Base-by-base conservation (phyloP, 2,113 vertebrate species). In the Taxidea taxus region DNA sequence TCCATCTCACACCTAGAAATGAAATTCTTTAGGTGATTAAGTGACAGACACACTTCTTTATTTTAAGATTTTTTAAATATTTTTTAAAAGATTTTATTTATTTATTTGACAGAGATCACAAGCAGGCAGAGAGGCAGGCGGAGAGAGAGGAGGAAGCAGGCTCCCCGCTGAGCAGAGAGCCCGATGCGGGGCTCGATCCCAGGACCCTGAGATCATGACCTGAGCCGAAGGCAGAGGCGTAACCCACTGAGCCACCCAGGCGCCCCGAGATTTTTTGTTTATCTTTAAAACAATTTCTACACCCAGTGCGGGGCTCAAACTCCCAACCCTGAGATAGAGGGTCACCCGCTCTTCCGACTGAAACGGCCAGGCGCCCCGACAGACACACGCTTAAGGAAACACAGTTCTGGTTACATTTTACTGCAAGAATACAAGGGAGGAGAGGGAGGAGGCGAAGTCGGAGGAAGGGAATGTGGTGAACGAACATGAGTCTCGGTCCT, bases 401-500 rank as follows among this genome's bases (percentile, higher is more conserved):
- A 27, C 13, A 64, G 15, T 95, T 82, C 23, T 27, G 15, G 31
- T 88, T 54, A 44, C 80, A 44, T 56, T 72, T 60, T 20, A n/a
- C 34, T 47, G 4, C 6, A 27, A 81, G 8, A 64, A 16, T 44
- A 11, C 6, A 1, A 34, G 78, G 27, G 8, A 49, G 44, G 25
- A 74, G 39, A 2, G n/a, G 54, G 47, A 86, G 39, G 4, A n/a
- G 18, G 51, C 18, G 3, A 10, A 13, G 47, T 16, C 6, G 13
- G 11, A 66, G 14, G n/a, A 29, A 7, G 9, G 4, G 34, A 37
- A 18, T n/a, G 51, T 13, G 18, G 15, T n/a, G 60, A 49, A 64
- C 10, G 13, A 13, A 25, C 1, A 0, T 2, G 6, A 60, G 29
- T 31, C 18, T 18, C 16, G 0, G 5, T 44, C 6, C 60, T 62